Conservation (phyloP, 1,140 invertebrate genomes). For the Branchinecta lindahli region DNA sequence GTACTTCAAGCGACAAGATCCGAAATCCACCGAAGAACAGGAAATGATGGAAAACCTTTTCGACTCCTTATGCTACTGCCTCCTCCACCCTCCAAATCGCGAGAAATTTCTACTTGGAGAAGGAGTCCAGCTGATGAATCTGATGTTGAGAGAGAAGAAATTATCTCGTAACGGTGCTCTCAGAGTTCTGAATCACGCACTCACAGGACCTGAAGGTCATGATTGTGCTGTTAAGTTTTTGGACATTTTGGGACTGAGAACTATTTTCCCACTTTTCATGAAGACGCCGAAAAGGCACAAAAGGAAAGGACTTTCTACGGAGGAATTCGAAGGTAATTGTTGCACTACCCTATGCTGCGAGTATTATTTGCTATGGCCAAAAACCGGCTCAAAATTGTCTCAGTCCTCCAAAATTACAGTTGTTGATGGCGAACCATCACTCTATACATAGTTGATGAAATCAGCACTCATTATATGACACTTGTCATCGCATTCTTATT, state of each 20-base stretch:
- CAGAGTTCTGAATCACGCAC: constrained; percentile 90
- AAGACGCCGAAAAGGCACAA: constrained; percentile 82
- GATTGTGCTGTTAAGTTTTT: constrained; percentile 73
- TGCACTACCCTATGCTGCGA: constrained; percentile 19
- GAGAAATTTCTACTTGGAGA: constrained; percentile 85
- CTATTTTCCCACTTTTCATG: constrained; percentile 97
- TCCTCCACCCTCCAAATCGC: constrained; percentile 73
- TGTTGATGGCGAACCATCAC: too few relatives aligned
- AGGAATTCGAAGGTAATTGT: constrained; percentile 74
- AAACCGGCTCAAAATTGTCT: too few relatives aligned
- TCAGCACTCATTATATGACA: too few relatives aligned
- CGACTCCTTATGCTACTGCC: constrained; percentile 79
- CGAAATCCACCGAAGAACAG: constrained; percentile 71
- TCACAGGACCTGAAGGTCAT: constrained; percentile 75
- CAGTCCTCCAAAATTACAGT: too few relatives aligned
- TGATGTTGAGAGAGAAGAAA: constrained; percentile 97
- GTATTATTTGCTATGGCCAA: not conserved
- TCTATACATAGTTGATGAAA: too few relatives aligned
- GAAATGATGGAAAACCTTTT: constrained; percentile 99
- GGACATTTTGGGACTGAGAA: constrained; percentile 88
- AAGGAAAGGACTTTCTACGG: constrained; percentile 63
- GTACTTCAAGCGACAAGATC: constrained; percentile 91
- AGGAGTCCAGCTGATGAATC: constrained; percentile 86
- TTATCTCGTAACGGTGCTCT: constrained; percentile 87
- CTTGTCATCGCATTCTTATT: too few relatives aligned